Conservation (phyloP, 2,797 vertebrate genomes). For the Austrolebias charrua region DNA sequence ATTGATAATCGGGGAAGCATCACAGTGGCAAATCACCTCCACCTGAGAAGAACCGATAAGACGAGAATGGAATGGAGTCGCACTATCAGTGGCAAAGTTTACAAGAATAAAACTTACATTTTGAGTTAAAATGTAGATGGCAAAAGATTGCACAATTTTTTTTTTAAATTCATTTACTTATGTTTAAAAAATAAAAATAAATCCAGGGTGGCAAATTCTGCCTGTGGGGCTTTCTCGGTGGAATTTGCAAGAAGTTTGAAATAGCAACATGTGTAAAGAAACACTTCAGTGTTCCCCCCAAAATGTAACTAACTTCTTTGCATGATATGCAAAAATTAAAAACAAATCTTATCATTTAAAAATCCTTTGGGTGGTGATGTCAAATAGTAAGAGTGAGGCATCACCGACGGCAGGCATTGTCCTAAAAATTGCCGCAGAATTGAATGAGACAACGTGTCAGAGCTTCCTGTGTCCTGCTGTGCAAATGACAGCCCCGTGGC, state of each 20-base stretch:
- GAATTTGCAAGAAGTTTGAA: neutral
- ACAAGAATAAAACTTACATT: too few species aligned
- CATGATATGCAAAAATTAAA: neutral
- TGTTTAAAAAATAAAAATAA: too few species aligned
- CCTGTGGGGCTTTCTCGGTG: too few species aligned
- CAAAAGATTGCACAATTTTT: too few species aligned
- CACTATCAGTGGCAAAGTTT: too few species aligned
- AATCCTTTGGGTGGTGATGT: neutral
- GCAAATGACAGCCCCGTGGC: conserved; percentile 65
- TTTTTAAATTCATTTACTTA: too few species aligned
- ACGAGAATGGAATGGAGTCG: too few species aligned
- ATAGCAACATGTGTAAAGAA: neutral
- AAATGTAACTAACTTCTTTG: conserved; percentile 5
- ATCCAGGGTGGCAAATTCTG: too few species aligned
- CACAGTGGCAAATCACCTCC: too few species aligned
- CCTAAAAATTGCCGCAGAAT: conserved; percentile 43
- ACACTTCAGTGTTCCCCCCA: neutral
- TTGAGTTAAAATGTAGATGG: too few species aligned
- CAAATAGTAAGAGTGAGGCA: conserved; percentile 9
- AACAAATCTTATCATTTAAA: neutral
- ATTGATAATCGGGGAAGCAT: too few species aligned
- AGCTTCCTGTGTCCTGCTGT: conserved; percentile 46
- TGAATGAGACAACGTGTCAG: conserved; percentile 37
- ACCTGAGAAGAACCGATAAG: too few species aligned
- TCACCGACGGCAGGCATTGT: conserved; percentile 34